phyloP scores from a whole-genome alignment of 2,888 invertebrate genomes.

The Nymphalis polychloros region DNA sequence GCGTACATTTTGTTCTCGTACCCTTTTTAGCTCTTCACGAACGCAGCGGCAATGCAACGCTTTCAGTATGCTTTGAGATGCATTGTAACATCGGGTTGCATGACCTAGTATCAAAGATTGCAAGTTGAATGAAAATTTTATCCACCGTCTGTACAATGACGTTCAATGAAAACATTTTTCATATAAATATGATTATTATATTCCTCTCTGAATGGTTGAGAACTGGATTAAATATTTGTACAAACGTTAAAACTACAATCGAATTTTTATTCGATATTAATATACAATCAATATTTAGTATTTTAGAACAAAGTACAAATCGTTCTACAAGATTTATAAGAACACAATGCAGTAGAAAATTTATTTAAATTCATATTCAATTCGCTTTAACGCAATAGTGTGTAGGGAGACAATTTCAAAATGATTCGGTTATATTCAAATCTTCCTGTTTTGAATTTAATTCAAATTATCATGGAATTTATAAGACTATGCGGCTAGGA shows the following conservation, averaged over 20 bases:
- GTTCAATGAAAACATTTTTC: constrained; percentile 2
- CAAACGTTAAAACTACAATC: not conserved
- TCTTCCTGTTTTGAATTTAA: too few relatives aligned
- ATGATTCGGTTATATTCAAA: too few relatives aligned
- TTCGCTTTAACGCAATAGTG: not conserved
- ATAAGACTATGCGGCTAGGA: too few relatives aligned
- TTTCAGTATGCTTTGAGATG: constrained; percentile 29
- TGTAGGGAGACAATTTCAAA: too few relatives aligned
- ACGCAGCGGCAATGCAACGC: constrained; percentile 24
- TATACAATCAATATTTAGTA: too few relatives aligned
- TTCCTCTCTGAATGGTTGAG: not conserved
- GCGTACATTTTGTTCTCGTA: constrained; percentile 32
- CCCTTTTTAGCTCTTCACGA: constrained; percentile 37
- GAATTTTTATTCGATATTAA: too few relatives aligned
- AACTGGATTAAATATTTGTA: not conserved
- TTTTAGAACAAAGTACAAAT: not conserved
- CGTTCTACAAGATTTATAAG: too few relatives aligned
- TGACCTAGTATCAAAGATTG: constrained; percentile 31
- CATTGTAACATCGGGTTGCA: constrained; percentile 28
- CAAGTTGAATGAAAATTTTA: constrained; percentile 22
- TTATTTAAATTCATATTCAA: not conserved
- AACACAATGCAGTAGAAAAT: not conserved
- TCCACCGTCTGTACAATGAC: constrained; percentile 6
- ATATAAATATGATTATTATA: not conserved
- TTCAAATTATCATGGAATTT: too few relatives aligned